A percentile compares a stretch with the other conserved stretches of the same genome.
Conservation (phyloP, 2,797 vertebrate genomes). For the Eidolon dupreanum region DNA sequence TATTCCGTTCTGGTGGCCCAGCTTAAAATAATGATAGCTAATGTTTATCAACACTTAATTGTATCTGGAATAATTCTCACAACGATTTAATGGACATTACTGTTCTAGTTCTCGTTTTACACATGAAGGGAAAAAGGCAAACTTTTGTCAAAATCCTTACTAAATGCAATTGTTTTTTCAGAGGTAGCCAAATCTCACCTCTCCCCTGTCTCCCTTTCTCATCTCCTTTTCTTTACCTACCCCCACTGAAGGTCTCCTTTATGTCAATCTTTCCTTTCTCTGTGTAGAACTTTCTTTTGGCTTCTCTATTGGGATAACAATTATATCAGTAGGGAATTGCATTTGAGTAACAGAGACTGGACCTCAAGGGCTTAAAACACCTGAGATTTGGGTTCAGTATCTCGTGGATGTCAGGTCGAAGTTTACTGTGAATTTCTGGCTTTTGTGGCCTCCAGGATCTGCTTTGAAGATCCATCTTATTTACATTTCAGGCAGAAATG, state of each 20-base stretch:
- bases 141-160: background rate
- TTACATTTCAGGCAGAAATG: background rate
- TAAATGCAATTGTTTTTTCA: background rate
- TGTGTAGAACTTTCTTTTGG: background rate
- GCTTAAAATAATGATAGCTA: background rate
- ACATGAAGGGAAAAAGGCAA: background rate
- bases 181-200: background rate
- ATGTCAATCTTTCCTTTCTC: background rate
- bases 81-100: background rate
- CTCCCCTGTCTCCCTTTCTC: background rate
- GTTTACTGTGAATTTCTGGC: background rate
- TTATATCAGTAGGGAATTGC: background rate
- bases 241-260: background rate
- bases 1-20: background rate
- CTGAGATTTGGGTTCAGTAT: background rate
- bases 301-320: background rate
- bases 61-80: background rate
- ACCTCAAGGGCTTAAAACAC: background rate
- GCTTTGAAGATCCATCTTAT: background rate
- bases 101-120: background rate
- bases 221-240: background rate
- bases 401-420: background rate
- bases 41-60: background rate
- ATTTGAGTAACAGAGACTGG: background rate
- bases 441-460: background rate